Evolutionary conservation across 2,888 invertebrate species (phyloP).

Genomic region (Nephrotoma flavescens): DNA sequence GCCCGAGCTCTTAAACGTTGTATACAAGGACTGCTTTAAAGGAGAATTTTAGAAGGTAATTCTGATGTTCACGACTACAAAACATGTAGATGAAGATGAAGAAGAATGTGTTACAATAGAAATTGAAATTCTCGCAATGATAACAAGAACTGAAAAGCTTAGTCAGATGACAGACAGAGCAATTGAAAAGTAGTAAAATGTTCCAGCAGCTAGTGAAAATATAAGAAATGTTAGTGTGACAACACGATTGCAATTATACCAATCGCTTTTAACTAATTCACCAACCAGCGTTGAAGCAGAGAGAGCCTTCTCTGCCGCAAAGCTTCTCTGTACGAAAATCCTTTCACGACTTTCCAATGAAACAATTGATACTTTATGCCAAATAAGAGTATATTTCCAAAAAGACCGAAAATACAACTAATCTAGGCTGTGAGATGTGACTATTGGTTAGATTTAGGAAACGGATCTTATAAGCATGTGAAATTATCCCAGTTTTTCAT

Average conservation of each 20-base stretch:
- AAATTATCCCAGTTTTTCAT: too few species aligned
- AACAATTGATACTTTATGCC: too few species aligned
- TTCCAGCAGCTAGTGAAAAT: neutral
- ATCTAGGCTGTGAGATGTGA: too few species aligned
- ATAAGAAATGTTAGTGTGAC: neutral
- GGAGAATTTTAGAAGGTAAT: neutral
- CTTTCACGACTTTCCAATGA: too few species aligned
- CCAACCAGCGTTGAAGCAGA: neutral
- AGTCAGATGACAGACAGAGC: neutral
- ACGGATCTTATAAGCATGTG: too few species aligned
- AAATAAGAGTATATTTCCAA: too few species aligned
- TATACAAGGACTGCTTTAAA: neutral
- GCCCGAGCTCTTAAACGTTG: neutral
- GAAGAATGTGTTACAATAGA: neutral
- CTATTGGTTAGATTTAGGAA: too few species aligned
- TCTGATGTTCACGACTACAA: neutral
- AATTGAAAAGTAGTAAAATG: neutral
- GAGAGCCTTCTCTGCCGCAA: too few species aligned
- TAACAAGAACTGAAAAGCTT: neutral
- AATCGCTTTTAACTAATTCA: neutral
- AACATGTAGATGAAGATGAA: neutral
- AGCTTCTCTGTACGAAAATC: too few species aligned
- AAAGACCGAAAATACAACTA: too few species aligned
- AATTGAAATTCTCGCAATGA: neutral
- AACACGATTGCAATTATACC: neutral